Evolutionary conservation across 2,797 vertebrate genomes (phyloP).

Genomic region (Halcyon badia): DNA sequence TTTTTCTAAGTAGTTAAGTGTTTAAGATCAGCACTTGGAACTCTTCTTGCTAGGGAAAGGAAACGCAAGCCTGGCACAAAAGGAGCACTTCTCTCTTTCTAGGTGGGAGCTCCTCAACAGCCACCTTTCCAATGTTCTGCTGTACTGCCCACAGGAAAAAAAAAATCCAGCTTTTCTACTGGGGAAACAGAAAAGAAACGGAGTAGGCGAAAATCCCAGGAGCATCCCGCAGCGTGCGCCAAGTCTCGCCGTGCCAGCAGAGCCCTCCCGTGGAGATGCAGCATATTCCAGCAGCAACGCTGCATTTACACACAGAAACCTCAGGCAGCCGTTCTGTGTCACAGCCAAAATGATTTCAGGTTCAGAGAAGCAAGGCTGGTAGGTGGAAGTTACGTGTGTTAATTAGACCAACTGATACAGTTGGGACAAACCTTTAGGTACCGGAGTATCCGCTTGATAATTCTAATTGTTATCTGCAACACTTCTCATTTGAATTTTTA

Average conservation of each 20-base stretch:
- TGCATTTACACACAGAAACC: not conserved
- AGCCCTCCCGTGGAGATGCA: slow-evolving; percentile 62
- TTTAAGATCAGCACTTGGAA: not conserved
- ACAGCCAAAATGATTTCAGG: not conserved
- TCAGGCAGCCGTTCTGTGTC: not conserved
- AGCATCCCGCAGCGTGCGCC: not conserved
- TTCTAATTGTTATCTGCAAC: not conserved
- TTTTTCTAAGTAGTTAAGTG: not conserved
- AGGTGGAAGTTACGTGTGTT: not conserved
- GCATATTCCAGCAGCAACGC: not conserved
- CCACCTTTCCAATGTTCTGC: not conserved
- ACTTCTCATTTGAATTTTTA: not conserved
- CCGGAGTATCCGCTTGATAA: not conserved
- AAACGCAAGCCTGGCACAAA: not conserved
- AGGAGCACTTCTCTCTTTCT: not conserved
- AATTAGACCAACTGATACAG: not conserved
- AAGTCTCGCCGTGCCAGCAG: slow-evolving; percentile 11
- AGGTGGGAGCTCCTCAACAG: not conserved
- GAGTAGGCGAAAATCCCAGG: not conserved
- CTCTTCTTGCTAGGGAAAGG: not conserved
- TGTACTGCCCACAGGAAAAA: not conserved
- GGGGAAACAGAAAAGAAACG: not conserved
- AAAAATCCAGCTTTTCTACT: not conserved
- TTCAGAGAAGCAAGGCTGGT: not conserved
- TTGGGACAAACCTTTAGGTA: not conserved